Base-by-base conservation (phyloP, 2,888 invertebrate genomes). In the Parascotia fuliginaria region DNA sequence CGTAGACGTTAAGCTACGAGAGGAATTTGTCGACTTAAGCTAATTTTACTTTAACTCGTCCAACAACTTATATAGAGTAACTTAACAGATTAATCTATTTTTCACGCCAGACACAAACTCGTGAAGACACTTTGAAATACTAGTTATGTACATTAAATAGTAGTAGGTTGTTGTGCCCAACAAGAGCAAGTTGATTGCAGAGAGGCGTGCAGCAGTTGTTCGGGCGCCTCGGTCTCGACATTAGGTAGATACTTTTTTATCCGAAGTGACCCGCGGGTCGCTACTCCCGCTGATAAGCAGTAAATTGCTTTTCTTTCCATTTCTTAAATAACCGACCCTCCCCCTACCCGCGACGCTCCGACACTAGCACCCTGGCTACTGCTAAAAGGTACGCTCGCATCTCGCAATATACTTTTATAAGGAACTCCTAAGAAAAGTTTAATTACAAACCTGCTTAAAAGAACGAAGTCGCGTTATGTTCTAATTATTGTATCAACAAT, bases 401-500 rank as follows among this genome's bases (percentile, higher is more conserved):
- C 77, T 77, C 75, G 79, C 79, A 79, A 85, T 87, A 89, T 85
- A 85, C 82, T 86, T 84, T 85, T 81, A 84, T 77, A 81, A n/a
- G n/a, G n/a, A n/a, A 73, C 78, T 79, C 73, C 74, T 62, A 77
- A 80, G 81, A 81, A 83, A 90, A 89, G 83, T 89, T 91, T 89
- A 89, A 92, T 90, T 90, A 88, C 83, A 73, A 75, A 77, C 75
- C 82, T 77, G 75, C 79, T 86, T 83, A 84, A 85, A 85, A 87
- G 76, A 79, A 82, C 81, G 69, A 80, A 83, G 81, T 85, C 83
- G 83, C 87, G 87, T 90, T 89, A 89, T 89, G 88, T 90, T 90
- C 89, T 90, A 90, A 92, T 92, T 91, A 92, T 92, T 89, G 87
- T 88, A 87, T 83, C 80, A 79, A 89, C 90, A 85, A 91, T 92